Percentiles rank a stretch among this genome's conserved stretches.
Evolutionary conservation across 2,113 vertebrate genomes (phyloP).

Genomic region (Coreoperca whiteheadi): DNA sequence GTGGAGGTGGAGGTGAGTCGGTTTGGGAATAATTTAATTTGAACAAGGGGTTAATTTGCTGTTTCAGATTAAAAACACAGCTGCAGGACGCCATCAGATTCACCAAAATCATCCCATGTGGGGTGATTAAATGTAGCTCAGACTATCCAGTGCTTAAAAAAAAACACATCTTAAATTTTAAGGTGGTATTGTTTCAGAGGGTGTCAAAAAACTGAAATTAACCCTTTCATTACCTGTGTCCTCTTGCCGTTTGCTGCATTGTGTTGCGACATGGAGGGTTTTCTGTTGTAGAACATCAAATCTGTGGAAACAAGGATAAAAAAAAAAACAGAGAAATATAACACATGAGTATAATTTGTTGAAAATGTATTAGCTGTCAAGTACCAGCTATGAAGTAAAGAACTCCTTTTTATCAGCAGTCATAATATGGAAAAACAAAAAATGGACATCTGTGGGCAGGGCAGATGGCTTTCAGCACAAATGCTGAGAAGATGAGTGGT

Average conservation of each 20-base stretch:
- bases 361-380: not conserved
- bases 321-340: not conserved
- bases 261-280: not conserved
- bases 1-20: not conserved
- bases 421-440: not conserved
- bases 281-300: not conserved
- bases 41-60: constrained; percentile 45
- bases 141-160: fast-evolving
- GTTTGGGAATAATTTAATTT: not conserved
- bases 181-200: not conserved
- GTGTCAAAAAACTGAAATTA: constrained; percentile 30
- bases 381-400: not conserved
- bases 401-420: fast-evolving
- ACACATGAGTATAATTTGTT: not conserved
- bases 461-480: not conserved
- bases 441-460: fast-evolving
- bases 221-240: constrained; percentile 70
- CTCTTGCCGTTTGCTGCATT: not conserved
- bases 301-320: constrained; percentile 56
- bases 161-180: not conserved
- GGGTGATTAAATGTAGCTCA: not conserved
- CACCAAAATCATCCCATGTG: not conserved
- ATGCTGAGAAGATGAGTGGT: not conserved
- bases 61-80: not conserved
- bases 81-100: fast-evolving